Percentiles rank a stretch among this genome's conserved stretches.
Evolutionary conservation across 1,140 invertebrate species (phyloP).

Genomic region (Drosophila sulfurigaster): DNA sequence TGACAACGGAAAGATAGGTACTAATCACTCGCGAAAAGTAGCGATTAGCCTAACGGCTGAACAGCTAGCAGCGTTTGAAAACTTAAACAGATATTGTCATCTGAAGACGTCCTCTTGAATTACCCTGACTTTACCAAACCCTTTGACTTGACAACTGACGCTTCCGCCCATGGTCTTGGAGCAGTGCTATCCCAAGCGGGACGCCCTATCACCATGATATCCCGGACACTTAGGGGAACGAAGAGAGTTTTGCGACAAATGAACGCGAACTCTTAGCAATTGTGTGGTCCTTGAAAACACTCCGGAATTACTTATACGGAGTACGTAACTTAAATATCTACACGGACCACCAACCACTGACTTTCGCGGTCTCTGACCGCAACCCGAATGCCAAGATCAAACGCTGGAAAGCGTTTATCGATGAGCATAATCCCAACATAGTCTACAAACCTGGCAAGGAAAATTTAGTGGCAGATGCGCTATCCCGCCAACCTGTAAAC

Average conservation of each 20-base stretch:
- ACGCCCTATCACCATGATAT: slow-evolving; percentile 34
- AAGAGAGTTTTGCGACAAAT: slow-evolving; percentile 19
- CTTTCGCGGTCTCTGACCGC: slow-evolving; percentile 19
- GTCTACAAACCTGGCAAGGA: slow-evolving; percentile 40
- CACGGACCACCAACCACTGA: slow-evolving; percentile 32
- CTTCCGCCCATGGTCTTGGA: slow-evolving; percentile 18
- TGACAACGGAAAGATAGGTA: slow-evolving; percentile 22
- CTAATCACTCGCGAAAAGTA: slow-evolving; percentile 24
- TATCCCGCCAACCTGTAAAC: slow-evolving; percentile 24
- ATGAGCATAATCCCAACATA: slow-evolving; percentile 33
- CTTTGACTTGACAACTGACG: slow-evolving; percentile 34
- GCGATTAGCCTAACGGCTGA: neutral
- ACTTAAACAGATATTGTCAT: slow-evolving; percentile 21
- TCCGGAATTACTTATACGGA: slow-evolving; percentile 23
- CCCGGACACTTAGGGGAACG: slow-evolving; percentile 15
- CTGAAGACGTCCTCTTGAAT: slow-evolving; percentile 28
- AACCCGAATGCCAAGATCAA: slow-evolving; percentile 33
- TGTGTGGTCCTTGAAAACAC: slow-evolving; percentile 16
- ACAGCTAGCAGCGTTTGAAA: neutral
- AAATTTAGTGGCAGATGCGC: slow-evolving; percentile 26
- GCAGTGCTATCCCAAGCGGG: slow-evolving; percentile 20
- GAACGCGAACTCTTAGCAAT: slow-evolving; percentile 31
- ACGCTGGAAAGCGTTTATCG: slow-evolving; percentile 14
- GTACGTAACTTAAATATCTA: slow-evolving; percentile 12
- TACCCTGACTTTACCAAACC: slow-evolving; percentile 32